A percentile compares a stretch with the other conserved stretches of the same genome.
Conservation (phyloP, 2,113 vertebrate species). For the Hippocampus mohnikei region DNA sequence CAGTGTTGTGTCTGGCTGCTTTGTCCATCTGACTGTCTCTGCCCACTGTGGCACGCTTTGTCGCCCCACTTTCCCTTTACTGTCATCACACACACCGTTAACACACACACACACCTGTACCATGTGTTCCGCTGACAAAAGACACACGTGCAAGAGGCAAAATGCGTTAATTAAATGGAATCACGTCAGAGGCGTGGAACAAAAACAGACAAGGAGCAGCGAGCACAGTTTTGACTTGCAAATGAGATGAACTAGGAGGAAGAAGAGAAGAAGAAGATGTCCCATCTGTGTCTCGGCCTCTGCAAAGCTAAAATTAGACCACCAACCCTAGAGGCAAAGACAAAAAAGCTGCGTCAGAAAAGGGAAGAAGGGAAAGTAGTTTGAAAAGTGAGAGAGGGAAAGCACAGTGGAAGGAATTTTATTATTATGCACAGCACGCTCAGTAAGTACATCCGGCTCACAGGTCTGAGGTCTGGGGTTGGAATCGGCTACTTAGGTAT, state of each 20-base stretch:
- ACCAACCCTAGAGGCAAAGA: neutral
- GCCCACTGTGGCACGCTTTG: neutral
- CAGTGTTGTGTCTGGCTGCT: slow-evolving; percentile 1
- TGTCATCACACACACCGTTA: neutral
- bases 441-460: neutral
- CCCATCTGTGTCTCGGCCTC: slow-evolving; percentile 7
- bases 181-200: neutral
- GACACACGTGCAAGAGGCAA: neutral
- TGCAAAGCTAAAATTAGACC: slow-evolving; percentile 3
- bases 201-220: neutral
- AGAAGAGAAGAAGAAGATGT: neutral
- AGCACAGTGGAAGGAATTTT: neutral
- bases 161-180: neutral
- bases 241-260: neutral
- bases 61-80: neutral
- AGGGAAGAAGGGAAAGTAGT: neutral
- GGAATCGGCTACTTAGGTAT: no score
- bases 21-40: slow-evolving; percentile 3
- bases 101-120: neutral
- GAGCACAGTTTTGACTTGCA: neutral
- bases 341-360: slow-evolving; percentile 10
- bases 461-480: neutral
- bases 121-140: neutral
- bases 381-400: neutral
- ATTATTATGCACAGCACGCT: neutral